Evolutionary conservation across 2,113 vertebrate species (phyloP).

Genomic region (Cephalophus harveyi): DNA sequence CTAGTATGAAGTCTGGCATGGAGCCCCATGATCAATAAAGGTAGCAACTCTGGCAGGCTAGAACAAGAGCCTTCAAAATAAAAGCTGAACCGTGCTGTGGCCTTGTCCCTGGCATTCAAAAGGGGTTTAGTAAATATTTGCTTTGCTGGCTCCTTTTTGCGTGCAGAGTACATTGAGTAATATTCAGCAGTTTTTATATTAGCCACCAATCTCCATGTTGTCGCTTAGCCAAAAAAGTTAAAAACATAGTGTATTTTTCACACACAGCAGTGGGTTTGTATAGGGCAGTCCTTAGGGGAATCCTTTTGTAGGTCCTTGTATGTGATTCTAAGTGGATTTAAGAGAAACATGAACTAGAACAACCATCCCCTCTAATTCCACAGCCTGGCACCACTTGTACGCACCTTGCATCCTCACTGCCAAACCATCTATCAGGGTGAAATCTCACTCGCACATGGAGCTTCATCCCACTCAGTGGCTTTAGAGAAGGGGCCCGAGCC

Average conservation of each 20-base stretch:
- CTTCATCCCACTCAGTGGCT: background rate
- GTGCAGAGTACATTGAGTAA: background rate
- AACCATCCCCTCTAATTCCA: background rate
- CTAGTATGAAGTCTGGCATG: background rate
- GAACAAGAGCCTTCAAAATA: background rate
- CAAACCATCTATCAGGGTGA: background rate
- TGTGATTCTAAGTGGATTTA: background rate
- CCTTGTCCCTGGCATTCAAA: background rate
- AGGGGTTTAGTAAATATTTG: background rate
- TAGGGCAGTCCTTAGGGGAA: background rate
- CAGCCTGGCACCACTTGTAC: background rate
- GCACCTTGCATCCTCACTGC: background rate
- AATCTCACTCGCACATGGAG: background rate
- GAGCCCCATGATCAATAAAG: background rate
- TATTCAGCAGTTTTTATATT: background rate
- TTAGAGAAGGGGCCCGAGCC: background rate
- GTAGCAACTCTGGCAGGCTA: background rate
- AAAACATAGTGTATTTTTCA: background rate
- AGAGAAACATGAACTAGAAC: background rate
- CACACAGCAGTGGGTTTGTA: background rate
- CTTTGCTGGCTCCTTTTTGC: slow-evolving; percentile 5
- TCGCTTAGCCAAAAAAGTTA: background rate
- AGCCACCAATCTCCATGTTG: background rate
- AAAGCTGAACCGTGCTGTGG: background rate
- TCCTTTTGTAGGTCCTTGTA: background rate